Conservation (phyloP, 2,113 vertebrate genomes). For the Nycticryphes semicollaris region DNA sequence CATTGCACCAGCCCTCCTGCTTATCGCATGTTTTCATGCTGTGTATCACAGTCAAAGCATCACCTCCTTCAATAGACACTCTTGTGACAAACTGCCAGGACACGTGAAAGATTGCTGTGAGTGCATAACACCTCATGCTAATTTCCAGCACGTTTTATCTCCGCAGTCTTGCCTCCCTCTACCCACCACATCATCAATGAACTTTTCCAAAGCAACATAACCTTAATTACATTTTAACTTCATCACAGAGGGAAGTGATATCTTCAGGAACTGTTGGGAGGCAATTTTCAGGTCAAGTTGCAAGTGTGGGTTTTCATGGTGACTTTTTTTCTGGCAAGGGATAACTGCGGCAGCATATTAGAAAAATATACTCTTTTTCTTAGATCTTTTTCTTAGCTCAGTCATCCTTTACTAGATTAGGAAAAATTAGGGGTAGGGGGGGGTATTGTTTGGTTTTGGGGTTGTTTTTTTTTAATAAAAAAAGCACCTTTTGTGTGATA, state of each 20-base stretch:
- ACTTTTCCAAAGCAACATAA: constrained; percentile 4
- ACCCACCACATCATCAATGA: neutral
- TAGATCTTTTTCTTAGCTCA: neutral
- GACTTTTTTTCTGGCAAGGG: neutral
- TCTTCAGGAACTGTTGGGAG: neutral
- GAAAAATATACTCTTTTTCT: neutral
- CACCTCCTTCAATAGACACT: neutral
- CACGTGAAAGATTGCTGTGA: neutral
- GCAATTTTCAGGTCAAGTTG: neutral
- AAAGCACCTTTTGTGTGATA: neutral
- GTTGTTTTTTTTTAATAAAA: neutral
- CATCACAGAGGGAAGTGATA: neutral
- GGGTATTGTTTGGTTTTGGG: too few relatives aligned
- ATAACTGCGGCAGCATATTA: neutral
- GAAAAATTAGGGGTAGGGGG: neutral
- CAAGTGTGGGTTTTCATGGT: neutral
- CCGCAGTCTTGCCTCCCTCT: neutral
- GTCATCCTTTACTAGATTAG: neutral
- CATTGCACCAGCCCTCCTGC: neutral
- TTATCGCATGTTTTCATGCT: constrained; percentile 14
- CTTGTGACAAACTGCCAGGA: neutral
- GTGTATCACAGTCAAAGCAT: constrained; percentile 10
- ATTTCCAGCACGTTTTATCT: neutral
- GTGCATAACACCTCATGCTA: neutral
- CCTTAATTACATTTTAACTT: constrained; percentile 25